These are phyloP conservation scores for Chaetodon auriga DNA, from an alignment of 2,113 vertebrate species.

Conservation along the genomic window DNA sequence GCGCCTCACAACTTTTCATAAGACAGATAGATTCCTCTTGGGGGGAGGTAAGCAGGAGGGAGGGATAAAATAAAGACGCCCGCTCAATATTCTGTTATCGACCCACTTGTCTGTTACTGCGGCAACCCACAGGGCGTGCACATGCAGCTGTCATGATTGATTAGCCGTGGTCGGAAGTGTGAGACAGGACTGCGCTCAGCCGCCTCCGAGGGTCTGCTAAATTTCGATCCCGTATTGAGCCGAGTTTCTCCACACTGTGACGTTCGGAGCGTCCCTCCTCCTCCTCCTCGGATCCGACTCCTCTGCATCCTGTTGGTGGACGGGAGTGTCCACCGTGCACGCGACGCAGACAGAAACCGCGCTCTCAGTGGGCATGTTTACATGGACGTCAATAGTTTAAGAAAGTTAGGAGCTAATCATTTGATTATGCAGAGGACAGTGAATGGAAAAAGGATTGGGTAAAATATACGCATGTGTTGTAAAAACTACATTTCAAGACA, in stretches of 20 bases:
- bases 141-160: constrained; percentile 62
- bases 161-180: constrained; percentile 55
- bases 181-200: constrained; percentile 37
- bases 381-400: constrained; percentile 11
- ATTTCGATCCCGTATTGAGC: constrained; percentile 35
- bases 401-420: background rate
- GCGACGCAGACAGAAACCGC: background rate
- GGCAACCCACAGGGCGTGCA: constrained; percentile 57
- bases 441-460: background rate
- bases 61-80: constrained; percentile 45
- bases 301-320: background rate
- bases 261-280: constrained; percentile 1
- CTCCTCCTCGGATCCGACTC: background rate
- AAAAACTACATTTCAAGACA: background rate
- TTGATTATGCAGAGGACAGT: background rate
- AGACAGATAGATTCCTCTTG: constrained; percentile 43
- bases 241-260: constrained; percentile 14
- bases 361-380: constrained; percentile 6
- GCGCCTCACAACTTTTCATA: constrained; percentile 40
- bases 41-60: background rate
- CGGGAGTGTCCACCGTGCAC: background rate
- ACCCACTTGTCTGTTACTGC: constrained; percentile 67
- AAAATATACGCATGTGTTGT: too few relatives aligned
- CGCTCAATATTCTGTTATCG: constrained; percentile 70
- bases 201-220: constrained; percentile 22